phyloP scores from a whole-genome alignment of 2,888 invertebrate species.

The Operophtera brumata region DNA sequence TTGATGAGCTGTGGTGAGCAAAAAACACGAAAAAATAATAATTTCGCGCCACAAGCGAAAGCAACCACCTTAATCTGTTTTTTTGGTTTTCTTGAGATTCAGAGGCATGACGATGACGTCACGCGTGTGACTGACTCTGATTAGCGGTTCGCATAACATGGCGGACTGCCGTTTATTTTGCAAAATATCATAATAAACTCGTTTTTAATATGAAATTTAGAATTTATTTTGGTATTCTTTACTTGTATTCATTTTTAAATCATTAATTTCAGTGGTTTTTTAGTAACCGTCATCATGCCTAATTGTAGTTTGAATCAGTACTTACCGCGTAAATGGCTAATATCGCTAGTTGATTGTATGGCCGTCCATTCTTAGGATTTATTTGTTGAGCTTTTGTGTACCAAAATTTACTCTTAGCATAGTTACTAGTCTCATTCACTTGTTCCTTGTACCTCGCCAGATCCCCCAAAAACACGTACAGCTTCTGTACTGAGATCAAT shows the following conservation, averaged over 20 bases:
- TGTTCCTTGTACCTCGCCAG: constrained; percentile 94
- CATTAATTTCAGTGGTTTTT: neutral
- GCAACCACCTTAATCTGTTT: too few species aligned
- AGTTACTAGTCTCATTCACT: constrained; percentile 89
- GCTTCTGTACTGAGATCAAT: constrained; percentile 91
- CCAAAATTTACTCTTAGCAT: constrained; percentile 87
- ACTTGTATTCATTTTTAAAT: neutral
- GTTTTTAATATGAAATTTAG: too few species aligned
- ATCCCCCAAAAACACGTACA: constrained; percentile 95
- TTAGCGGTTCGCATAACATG: too few species aligned
- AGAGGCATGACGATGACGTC: too few species aligned
- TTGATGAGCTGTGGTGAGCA: too few species aligned
- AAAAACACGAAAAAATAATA: too few species aligned
- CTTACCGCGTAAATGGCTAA: constrained; percentile 90
- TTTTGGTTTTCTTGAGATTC: too few species aligned
- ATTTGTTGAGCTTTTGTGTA: constrained; percentile 96
- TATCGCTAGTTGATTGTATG: constrained; percentile 96
- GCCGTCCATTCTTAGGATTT: constrained; percentile 96
- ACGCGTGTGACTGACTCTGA: too few species aligned
- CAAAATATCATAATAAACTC: too few species aligned
- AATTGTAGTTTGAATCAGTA: neutral
- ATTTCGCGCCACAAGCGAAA: too few species aligned
- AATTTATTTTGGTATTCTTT: neutral
- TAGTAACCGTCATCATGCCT: neutral
- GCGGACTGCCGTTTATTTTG: too few species aligned